These are phyloP conservation scores for Apistogramma diplotaenia DNA, from an alignment of 2,113 vertebrate genomes.

Conservation along the genomic window DNA sequence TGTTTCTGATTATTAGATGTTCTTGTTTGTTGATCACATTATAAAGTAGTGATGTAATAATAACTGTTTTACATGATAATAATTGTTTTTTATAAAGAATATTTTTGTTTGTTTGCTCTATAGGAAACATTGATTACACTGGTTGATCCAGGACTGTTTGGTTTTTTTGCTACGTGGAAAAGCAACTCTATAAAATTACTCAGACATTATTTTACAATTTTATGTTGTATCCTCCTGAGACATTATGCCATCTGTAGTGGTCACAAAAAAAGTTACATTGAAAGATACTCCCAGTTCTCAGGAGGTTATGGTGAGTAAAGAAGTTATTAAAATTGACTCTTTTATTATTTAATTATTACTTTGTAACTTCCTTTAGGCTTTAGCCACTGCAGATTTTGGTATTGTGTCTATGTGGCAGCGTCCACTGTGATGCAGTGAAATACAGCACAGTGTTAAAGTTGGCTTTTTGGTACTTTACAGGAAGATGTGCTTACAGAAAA, in stretches of 20 bases:
- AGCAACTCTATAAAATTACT: not conserved
- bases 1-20: not conserved
- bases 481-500: no score
- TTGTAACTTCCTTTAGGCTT: not conserved
- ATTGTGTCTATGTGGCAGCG: not conserved
- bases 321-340: not conserved
- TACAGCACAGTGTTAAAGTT: no score
- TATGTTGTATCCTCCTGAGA: not conserved
- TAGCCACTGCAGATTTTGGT: not conserved
- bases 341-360: not conserved
- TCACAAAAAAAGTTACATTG: no score
- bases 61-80: not conserved
- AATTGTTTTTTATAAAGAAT: not conserved
- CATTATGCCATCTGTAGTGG: no score
- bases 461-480: no score
- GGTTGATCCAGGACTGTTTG: slow-evolving; percentile 22
- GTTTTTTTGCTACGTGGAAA: not conserved
- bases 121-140: not conserved
- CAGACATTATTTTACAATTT: not conserved
- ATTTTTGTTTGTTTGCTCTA: not conserved
- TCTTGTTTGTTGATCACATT: slow-evolving; percentile 3
- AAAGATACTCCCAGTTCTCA: no score
- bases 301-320: slow-evolving; percentile 2
- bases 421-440: no score
- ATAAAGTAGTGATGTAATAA: not conserved